These are phyloP conservation scores for Campylorhamphus procurvoides DNA, from an alignment of 2,113 vertebrate species.

Conservation along the genomic window DNA sequence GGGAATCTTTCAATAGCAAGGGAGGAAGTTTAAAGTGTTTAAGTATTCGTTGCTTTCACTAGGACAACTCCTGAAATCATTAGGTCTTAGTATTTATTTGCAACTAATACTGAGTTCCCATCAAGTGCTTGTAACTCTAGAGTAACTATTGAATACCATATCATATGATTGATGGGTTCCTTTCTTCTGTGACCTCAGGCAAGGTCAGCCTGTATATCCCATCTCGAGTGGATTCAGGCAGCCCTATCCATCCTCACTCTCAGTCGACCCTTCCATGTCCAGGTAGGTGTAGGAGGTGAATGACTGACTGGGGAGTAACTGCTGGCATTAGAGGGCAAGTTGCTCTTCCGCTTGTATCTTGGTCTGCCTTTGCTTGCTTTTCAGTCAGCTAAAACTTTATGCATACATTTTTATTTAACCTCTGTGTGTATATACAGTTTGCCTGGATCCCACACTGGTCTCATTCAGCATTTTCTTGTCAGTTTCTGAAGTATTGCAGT, in stretches of 20 bases:
- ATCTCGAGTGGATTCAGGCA: slow-evolving; percentile 85
- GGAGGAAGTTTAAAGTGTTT: not conserved
- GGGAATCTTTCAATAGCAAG: not conserved
- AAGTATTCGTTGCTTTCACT: not conserved
- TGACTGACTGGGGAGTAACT: slow-evolving; percentile 60
- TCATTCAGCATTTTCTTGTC: slow-evolving; percentile 32
- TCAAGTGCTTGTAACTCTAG: slow-evolving; percentile 55
- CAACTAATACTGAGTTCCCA: slow-evolving; percentile 24
- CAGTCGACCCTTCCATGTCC: slow-evolving; percentile 83
- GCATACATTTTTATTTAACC: slow-evolving; percentile 47
- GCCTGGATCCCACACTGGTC: slow-evolving; percentile 76
- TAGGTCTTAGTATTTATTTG: not conserved
- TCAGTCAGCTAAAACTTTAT: slow-evolving; percentile 63
- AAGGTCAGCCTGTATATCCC: slow-evolving; percentile 86
- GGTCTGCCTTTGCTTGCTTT: slow-evolving; percentile 76
- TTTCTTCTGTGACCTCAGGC: slow-evolving; percentile 86
- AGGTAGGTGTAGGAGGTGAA: slow-evolving; percentile 81
- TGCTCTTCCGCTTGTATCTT: slow-evolving; percentile 69
- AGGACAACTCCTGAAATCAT: not conserved
- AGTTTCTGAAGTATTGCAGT: slow-evolving; percentile 23
- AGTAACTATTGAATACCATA: slow-evolving; percentile 51
- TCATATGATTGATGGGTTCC: slow-evolving; percentile 79
- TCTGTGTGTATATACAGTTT: slow-evolving; percentile 65
- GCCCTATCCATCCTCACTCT: slow-evolving; percentile 82
- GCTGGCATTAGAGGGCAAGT: slow-evolving; percentile 64